Percentiles rank a stretch among this genome's conserved stretches.
Conservation (phyloP, 2,113 vertebrate genomes). For the Carassius auratus region DNA sequence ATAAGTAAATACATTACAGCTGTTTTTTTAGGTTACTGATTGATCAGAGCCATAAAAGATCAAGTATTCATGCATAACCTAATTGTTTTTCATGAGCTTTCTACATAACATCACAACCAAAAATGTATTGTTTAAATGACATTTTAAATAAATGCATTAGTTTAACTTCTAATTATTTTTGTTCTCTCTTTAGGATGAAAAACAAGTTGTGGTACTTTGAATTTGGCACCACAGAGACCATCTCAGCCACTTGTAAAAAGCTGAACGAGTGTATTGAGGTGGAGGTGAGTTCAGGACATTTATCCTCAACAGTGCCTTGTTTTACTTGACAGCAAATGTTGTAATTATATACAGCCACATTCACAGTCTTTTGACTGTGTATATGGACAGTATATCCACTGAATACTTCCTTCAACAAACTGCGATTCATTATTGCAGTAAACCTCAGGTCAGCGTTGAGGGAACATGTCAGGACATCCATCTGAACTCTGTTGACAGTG, state of each 20-base stretch:
- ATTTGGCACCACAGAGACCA: conserved; percentile 94
- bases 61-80: neutral
- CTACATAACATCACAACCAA: neutral
- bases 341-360: conserved; percentile 23
- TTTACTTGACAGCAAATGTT: conserved; percentile 3
- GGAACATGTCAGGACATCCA: conserved; percentile 18
- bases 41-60: neutral
- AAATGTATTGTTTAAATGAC: neutral
- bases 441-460: conserved; percentile 30
- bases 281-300: conserved; percentile 81
- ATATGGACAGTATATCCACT: neutral
- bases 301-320: conserved; percentile 3
- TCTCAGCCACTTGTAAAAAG: conserved; percentile 95
- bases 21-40: neutral
- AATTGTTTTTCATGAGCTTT: neutral
- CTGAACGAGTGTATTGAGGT: conserved; percentile 90
- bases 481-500: neutral
- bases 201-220: conserved; percentile 99
- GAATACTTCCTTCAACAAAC: conserved; percentile 37
- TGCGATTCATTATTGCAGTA: conserved; percentile 52
- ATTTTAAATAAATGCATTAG: neutral
- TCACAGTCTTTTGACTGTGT: conserved; percentile 24
- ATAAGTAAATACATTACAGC: neutral
- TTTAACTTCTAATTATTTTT: conserved; percentile 16
- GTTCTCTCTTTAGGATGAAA: conserved; percentile 84